Evolutionary conservation across 2,113 vertebrate genomes (phyloP), one percentile per base, ranked within the genome.

Genomic region (Cephalopterus ornatus): DNA sequence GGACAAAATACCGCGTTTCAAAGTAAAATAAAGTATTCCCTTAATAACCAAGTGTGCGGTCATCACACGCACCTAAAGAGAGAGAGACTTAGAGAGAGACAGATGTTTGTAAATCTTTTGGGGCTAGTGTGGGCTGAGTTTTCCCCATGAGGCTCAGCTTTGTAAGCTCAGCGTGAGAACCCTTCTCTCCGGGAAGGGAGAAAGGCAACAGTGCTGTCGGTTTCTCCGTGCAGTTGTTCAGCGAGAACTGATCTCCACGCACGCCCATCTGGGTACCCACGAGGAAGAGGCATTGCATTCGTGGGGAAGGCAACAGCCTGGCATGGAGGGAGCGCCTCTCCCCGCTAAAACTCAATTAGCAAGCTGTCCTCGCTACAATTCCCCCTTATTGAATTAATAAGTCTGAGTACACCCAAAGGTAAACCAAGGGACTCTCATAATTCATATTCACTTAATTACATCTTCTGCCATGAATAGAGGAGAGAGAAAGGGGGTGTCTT

Each of bases 381-480:
- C 97, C 88, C 95, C 97, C 85, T 97, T 97, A 97, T 96, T 97
- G 97, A 98, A 98, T 98, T 98, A 98, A 98, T 98, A 98, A 97
- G 97, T 97, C 97, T 95, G 95, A 98, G 97, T 77, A 95, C 96
- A 95, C 97, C 96, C 97, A 95, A 97, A 98, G 97, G 98, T 97
- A 98, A 98, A 98, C 96, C 88, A 95, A 98, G 92, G 97, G 97
- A 65, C 97, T 98, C 98, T 98, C 97, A 98, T 98, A 98, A 98
- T 98, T 98, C 98, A 98, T 98, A 98, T 98, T 97, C 98, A 94
- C 98, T 98, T 98, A 98, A 98, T 98, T 98, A 98, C 97, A 94
- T 97, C 97, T 97, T 97, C 97, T 98, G 94, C 88, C 53, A 63
- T 98, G 97, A 98, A 98, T 97, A 97, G 95, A 83, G 68, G 74